Percentiles rank a stretch among this genome's conserved stretches.
These are phyloP conservation scores for Athene noctua DNA, from an alignment of 2,113 vertebrate species.

Conservation along the genomic window DNA sequence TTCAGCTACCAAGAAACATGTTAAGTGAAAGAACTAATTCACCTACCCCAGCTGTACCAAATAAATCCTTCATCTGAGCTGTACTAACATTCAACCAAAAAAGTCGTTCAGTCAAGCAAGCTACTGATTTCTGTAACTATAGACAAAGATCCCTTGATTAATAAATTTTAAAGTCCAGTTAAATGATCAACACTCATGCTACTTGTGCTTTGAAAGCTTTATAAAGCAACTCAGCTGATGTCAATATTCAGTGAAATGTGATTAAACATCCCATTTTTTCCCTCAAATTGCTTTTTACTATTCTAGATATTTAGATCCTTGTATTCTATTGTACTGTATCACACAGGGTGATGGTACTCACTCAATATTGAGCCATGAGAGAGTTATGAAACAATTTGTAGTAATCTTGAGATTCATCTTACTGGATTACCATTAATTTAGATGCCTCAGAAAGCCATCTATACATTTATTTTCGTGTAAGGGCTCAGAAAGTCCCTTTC, in stretches of 20 bases:
- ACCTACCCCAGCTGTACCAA: neutral
- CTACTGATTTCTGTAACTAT: neutral
- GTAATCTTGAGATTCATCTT: neutral
- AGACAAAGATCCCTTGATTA: neutral
- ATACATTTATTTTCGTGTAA: neutral
- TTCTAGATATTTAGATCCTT: neutral
- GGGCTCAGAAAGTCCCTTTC: neutral
- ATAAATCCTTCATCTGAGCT: neutral
- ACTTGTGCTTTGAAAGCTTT: neutral
- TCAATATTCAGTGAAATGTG: neutral
- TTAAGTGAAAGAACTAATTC: neutral
- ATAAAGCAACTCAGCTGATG: neutral
- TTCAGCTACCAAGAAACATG: neutral
- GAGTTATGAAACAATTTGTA: neutral
- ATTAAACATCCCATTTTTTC: neutral
- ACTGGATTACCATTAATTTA: neutral
- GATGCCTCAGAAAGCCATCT: neutral
- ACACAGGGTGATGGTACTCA: neutral
- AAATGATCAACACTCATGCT: neutral
- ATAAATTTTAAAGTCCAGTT: neutral
- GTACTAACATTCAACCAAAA: neutral
- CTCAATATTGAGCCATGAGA: neutral
- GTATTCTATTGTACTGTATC: neutral
- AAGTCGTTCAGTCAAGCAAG: neutral
- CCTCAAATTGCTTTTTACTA: neutral